Conservation (phyloP, 2,797 vertebrate species). For the Microctenopoma stevenorrisi region DNA sequence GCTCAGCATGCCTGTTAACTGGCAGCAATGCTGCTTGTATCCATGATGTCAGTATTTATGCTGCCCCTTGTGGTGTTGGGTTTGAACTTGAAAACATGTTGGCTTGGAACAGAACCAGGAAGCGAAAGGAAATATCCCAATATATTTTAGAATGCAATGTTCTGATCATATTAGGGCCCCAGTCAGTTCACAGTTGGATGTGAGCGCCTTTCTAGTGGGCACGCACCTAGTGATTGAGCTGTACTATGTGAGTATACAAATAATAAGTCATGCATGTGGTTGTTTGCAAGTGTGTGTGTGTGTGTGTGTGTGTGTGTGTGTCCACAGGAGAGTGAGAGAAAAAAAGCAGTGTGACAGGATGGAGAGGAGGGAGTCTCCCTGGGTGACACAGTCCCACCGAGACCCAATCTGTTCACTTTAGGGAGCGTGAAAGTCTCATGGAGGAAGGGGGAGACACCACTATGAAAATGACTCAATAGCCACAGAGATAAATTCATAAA, state of each 20-base stretch:
- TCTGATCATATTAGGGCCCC: neutral
- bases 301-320: slow-evolving; percentile 27
- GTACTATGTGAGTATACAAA: slow-evolving; percentile 26
- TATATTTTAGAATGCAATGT: neutral
- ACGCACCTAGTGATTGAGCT: slow-evolving; percentile 22
- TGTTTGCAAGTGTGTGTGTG: slow-evolving; percentile 37
- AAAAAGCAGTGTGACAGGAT: slow-evolving; percentile 72
- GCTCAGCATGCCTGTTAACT: slow-evolving; percentile 28
- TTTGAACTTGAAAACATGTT: slow-evolving; percentile 8
- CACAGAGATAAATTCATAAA: slow-evolving; percentile 9
- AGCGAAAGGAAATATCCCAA: neutral
- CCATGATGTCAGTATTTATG: slow-evolving; percentile 18
- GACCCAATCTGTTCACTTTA: slow-evolving; percentile 88
- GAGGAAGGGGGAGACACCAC: slow-evolving; percentile 41
- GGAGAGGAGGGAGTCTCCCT: slow-evolving; percentile 82
- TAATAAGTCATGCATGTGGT: slow-evolving; percentile 57
- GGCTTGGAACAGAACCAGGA: neutral
- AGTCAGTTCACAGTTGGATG: neutral
- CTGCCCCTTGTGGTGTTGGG: slow-evolving; percentile 1
- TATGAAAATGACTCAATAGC: slow-evolving; percentile 30
- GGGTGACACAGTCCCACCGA: slow-evolving; percentile 86
- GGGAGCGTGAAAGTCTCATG: slow-evolving; percentile 57
- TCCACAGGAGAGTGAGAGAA: slow-evolving; percentile 22
- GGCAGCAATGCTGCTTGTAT: slow-evolving; percentile 26
- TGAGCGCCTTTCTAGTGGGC: slow-evolving; percentile 1